Conservation (phyloP, 2,888 invertebrate species). For the Drepana falcataria region DNA sequence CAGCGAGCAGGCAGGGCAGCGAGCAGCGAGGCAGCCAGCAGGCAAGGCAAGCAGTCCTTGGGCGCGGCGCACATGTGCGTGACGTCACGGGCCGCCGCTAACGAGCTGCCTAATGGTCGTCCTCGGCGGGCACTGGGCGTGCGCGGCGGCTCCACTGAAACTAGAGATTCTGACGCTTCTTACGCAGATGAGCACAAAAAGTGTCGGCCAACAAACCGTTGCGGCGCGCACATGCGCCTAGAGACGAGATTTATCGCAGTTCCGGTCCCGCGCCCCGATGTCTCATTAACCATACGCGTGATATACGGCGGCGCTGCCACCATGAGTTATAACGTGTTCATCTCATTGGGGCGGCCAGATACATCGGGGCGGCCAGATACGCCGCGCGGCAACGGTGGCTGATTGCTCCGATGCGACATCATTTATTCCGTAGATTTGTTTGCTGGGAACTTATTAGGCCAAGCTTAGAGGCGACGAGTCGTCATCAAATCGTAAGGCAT, state of each 20-base stretch:
- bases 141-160: conserved; percentile 32
- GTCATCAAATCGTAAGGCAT: too few species aligned
- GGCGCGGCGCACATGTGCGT: background rate
- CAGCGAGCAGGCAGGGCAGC: too few species aligned
- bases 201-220: conserved; percentile 44
- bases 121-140: conserved; percentile 28
- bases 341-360: background rate
- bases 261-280: conserved; percentile 22
- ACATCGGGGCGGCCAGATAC: background rate
- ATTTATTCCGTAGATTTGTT: too few species aligned
- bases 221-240: conserved; percentile 12
- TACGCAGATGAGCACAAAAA: conserved; percentile 26
- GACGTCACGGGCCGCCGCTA: conserved; percentile 16
- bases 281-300: conserved; percentile 16
- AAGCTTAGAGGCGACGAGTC: too few species aligned
- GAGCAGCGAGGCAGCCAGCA: too few species aligned
- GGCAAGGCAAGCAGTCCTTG: too few species aligned
- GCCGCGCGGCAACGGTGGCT: too few species aligned
- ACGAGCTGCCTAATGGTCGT: conserved; percentile 29
- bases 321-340: background rate
- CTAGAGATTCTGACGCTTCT: conserved; percentile 15
- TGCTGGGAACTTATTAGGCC: too few species aligned
- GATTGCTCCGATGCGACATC: too few species aligned
- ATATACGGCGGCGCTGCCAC: background rate
- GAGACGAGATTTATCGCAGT: conserved; percentile 20